These are phyloP conservation scores for Tragelaphus scriptus DNA, from an alignment of 2,113 vertebrate genomes.

Conservation along the genomic window DNA sequence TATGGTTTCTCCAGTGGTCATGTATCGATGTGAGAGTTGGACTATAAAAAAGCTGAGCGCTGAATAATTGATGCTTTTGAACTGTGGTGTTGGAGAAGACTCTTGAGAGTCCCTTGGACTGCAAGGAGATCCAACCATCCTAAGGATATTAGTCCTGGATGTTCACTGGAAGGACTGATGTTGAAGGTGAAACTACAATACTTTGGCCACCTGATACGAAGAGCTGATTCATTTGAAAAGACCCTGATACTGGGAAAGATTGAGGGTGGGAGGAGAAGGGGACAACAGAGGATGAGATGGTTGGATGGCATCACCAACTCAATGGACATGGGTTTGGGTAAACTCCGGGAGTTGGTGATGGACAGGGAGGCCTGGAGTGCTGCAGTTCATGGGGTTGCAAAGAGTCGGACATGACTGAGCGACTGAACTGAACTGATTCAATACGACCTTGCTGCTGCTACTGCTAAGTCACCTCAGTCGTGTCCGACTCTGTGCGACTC, in stretches of 20 bases:
- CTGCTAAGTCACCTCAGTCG: too few relatives aligned
- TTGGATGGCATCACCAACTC: neutral
- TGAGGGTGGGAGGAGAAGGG: neutral
- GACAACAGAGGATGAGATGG: neutral
- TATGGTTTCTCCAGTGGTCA: neutral
- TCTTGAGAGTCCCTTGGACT: neutral
- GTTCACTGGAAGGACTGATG: neutral
- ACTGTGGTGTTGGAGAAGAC: neutral
- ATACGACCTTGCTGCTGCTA: neutral
- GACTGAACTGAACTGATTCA: neutral
- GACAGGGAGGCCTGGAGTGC: neutral
- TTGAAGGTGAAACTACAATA: neutral
- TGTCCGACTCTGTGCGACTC: too few relatives aligned
- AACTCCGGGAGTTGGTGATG: neutral
- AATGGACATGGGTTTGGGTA: neutral
- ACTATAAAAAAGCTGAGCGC: neutral
- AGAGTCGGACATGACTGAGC: neutral
- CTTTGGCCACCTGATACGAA: neutral
- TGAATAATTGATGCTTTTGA: neutral
- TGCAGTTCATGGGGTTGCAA: neutral
- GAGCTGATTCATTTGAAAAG: neutral
- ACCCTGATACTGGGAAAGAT: neutral
- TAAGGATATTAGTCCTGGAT: neutral
- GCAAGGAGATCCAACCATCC: neutral
- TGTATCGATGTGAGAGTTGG: neutral